Base-by-base conservation (phyloP, 2,113 vertebrate species). In the Callipepla californica region DNA sequence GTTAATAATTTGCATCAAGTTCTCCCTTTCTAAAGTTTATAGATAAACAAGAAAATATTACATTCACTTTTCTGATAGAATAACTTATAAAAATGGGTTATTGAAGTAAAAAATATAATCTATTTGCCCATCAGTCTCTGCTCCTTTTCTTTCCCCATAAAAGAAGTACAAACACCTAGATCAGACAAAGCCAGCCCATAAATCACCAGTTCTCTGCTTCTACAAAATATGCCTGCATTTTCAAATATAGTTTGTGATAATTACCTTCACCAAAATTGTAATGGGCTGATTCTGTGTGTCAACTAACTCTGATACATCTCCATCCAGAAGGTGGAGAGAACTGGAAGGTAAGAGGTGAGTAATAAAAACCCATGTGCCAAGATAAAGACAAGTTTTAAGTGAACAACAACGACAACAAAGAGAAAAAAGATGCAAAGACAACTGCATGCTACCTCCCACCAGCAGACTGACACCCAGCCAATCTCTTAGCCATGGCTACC, bases 21-120 rank as follows among this genome's bases (percentile, higher is more conserved):
- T 95, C 85, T 88, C 15, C 20, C 9, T 88, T 65, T 90, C 20
- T 78, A 79, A 93, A 88, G 30, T 80, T 85, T 70, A 36, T 69
- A 77, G 17, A 34, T 77, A 34, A 94, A 45, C 6, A 91, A 50
- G 44, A 92, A 92, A 93, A 79, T 30, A 44, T 28, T 26, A n/a
- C 26, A 79, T 73, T 82, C 13, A 9, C 8, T 87, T 82, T 91
- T 76, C 72, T 91, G 63, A 89, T 48, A 58, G n/a, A 91, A 89
- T 65, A 26, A 11, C 22, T 89, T 89, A 13, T 28, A 85, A 92
- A 34, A 89, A 78, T 48, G 17, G 8, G 22, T 87, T 79, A 53
- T 65, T 57, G 38, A 93, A 91, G 15, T 73, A 80, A 93, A 93
- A 91, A 91, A 45, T 82, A 76, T 30, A 10, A 51, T 61, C 40